phyloP scores from a whole-genome alignment of 2,888 invertebrate species.

The Xestia sexstrigata region DNA sequence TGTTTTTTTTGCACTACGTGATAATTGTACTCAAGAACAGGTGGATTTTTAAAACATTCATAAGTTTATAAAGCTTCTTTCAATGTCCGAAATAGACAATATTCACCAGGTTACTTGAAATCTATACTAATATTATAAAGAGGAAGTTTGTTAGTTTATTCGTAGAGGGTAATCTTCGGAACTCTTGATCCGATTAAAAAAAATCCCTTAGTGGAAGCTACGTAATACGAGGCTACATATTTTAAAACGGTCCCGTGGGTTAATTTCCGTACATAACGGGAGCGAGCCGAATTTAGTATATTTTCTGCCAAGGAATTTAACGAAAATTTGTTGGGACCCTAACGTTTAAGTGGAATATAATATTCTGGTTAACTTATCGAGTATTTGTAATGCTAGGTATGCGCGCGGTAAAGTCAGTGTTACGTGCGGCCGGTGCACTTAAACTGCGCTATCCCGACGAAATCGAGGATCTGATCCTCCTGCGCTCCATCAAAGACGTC shows the following conservation, averaged over 20 bases:
- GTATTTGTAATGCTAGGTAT: constrained; percentile 90
- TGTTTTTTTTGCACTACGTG: neutral
- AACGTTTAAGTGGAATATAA: neutral
- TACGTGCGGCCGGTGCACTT: constrained; percentile 97
- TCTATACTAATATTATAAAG: neutral
- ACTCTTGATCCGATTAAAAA: too few species aligned
- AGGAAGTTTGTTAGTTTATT: too few species aligned
- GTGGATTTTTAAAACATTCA: neutral
- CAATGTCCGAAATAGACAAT: neutral
- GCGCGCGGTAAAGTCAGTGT: constrained; percentile 98
- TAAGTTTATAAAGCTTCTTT: neutral
- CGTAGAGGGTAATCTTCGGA: too few species aligned
- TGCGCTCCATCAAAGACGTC: constrained; percentile 98
- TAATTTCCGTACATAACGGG: too few species aligned
- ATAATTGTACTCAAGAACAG: neutral
- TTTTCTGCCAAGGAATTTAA: neutral
- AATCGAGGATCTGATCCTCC: constrained; percentile 95
- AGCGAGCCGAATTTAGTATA: neutral
- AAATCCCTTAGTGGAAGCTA: too few species aligned
- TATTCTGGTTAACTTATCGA: neutral
- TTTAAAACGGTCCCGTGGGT: too few species aligned
- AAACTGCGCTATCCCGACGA: constrained; percentile 97
- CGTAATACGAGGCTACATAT: too few species aligned
- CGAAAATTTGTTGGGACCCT: neutral
- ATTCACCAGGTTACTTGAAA: neutral